Evolutionary conservation across 2,888 invertebrate species (phyloP), one percentile per base, ranked within the genome.

Genomic region (Galerucella calmariensis): DNA sequence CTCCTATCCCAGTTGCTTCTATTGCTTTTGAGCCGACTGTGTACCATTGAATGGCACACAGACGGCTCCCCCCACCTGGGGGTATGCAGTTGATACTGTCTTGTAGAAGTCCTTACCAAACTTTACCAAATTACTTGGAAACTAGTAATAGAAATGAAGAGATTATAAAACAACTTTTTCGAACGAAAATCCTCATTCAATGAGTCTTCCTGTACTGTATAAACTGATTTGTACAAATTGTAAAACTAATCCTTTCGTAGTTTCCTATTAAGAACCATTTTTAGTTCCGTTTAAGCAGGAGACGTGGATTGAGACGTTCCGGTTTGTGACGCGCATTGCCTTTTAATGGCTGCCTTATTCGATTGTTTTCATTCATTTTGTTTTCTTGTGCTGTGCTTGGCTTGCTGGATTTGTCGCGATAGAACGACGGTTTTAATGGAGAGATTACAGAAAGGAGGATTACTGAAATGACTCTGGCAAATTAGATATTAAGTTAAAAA

Each of bases 331-430:
- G 67, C 51, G 71, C 44, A 35, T 51, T 66, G 71, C 56, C 62
- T 71, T 66, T 66, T 66, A 71, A 71, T 71, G 66, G 71, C 59
- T 27, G 71, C 71, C 58, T 71, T 20, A 46, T 71, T 70, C 61
- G 58, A 74, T 74, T 56, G 48, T 58, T 65, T 59, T 59, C 58
- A 44, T 68, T 69, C 56, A 68, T 67, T 73, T 73, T 69, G 24
- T 20, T 53, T 48, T 41, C 67, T 53, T 61, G 62, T 4, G 35
- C 61, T 69, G 44, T 46, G 69, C 35, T 16, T 61, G 27, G 61
- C 46, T 48, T 61, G 44, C 27, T 66, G 66, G 59, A 73, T 69
- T 71, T 71, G 71, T 71, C 71, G 66, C 69, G 48, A 62, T 48
- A 51, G 51, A 69, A 69, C 51, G 62, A 12, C 16, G 58, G 58